A percentile compares a stretch with the other conserved stretches of the same genome.
Conservation (phyloP, 2,888 invertebrate genomes). For the Tetrapedia diversipes region DNA sequence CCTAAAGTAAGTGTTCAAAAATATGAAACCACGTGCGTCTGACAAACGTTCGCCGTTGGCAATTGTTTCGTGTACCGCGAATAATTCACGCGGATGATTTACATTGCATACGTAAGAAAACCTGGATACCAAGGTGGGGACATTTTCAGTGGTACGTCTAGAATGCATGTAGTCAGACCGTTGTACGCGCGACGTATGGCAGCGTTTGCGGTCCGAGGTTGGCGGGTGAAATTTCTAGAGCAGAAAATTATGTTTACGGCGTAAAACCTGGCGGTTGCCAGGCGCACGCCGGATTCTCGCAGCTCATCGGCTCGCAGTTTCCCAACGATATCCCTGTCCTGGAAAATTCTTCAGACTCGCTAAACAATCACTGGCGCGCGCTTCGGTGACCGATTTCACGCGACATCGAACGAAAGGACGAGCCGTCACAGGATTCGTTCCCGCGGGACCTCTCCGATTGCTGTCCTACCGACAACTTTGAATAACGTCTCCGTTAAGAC, state of each 20-base stretch:
- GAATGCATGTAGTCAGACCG: constrained; percentile 5
- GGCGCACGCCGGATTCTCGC: background rate
- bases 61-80: constrained; percentile 17
- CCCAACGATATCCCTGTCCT: background rate
- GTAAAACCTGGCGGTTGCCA: background rate
- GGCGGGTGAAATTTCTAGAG: constrained; percentile 6
- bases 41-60: background rate
- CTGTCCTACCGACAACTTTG: constrained; percentile 15
- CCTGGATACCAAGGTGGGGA: background rate
- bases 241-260: constrained; percentile 19
- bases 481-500: constrained; percentile 18
- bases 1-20: background rate
- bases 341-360: background rate
- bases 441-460: background rate
- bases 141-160: constrained; percentile 11
- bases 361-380: background rate
- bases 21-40: background rate
- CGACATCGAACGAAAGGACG: background rate
- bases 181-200: constrained; percentile 4
- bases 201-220: constrained; percentile 3
- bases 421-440: background rate
- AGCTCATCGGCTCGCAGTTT: background rate
- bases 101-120: background rate
- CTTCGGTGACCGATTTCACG: background rate
- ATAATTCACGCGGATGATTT: constrained; percentile 13